Conservation (phyloP, 2,797 vertebrate species). For the Microhierax caerulescens region DNA sequence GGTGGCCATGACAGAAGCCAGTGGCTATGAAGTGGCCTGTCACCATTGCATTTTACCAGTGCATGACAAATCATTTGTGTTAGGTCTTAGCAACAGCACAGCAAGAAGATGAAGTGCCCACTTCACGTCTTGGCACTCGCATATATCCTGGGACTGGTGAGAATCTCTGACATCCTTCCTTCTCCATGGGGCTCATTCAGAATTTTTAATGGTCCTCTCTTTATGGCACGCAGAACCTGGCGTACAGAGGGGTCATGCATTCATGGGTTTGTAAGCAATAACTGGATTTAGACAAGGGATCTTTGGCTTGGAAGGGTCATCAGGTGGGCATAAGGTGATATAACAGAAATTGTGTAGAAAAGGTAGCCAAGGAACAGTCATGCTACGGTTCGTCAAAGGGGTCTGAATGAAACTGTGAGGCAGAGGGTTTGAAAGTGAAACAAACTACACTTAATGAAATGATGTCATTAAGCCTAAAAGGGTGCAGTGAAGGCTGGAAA, state of each 20-base stretch:
- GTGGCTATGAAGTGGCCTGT: not conserved
- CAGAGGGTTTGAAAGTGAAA: not conserved
- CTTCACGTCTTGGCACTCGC: not conserved
- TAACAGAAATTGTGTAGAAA: not conserved
- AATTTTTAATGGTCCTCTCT: not conserved
- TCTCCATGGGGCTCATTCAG: not conserved
- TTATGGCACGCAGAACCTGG: not conserved
- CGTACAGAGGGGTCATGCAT: not conserved
- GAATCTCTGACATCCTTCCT: no score
- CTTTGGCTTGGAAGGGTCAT: not conserved
- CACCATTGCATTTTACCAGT: not conserved
- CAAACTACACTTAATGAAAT: not conserved
- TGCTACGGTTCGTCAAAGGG: not conserved
- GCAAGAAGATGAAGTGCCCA: not conserved
- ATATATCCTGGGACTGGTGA: not conserved
- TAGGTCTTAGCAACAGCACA: not conserved
- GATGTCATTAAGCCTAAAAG: not conserved
- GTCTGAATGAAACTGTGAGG: not conserved
- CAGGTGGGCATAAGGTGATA: not conserved
- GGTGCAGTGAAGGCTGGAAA: not conserved
- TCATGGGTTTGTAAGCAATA: not conserved
- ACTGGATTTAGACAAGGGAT: not conserved
- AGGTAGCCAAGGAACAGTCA: not conserved
- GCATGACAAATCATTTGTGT: not conserved
- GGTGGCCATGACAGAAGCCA: not conserved